Evolutionary conservation across 2,113 vertebrate species (phyloP).

Genomic region (Mustela nigripes): DNA sequence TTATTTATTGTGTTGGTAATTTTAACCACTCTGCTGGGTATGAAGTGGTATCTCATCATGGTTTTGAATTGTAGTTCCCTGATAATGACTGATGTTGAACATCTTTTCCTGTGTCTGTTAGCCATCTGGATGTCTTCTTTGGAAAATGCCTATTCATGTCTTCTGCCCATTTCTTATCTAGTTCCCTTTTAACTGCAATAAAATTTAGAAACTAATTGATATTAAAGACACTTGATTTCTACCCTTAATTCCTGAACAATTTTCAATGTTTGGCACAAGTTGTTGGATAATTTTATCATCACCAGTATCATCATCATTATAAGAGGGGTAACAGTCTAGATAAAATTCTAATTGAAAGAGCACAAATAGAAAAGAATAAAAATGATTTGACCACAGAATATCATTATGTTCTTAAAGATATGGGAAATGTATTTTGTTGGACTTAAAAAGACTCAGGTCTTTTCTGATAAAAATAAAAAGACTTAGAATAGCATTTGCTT

Average conservation of each 20-base stretch:
- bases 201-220: constrained; percentile 11
- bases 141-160: background rate
- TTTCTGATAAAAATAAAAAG: constrained; percentile 45
- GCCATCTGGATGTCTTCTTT: background rate
- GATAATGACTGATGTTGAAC: background rate
- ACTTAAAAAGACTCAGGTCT: background rate
- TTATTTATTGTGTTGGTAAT: background rate
- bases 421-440: background rate
- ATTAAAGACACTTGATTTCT: constrained; percentile 35
- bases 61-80: background rate
- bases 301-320: background rate
- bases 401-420: background rate
- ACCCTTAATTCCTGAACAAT: background rate
- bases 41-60: background rate
- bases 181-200: background rate
- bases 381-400: constrained; percentile 5
- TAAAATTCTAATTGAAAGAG: constrained; percentile 51
- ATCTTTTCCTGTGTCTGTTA: background rate
- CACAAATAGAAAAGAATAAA: constrained; percentile 22
- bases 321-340: background rate
- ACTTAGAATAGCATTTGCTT: background rate
- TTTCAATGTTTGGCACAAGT: background rate
- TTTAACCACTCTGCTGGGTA: background rate
- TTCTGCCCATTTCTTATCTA: background rate
- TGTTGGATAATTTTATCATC: background rate